phyloP scores from a whole-genome alignment of 2,888 invertebrate species.

The Electrophaes corylata region DNA sequence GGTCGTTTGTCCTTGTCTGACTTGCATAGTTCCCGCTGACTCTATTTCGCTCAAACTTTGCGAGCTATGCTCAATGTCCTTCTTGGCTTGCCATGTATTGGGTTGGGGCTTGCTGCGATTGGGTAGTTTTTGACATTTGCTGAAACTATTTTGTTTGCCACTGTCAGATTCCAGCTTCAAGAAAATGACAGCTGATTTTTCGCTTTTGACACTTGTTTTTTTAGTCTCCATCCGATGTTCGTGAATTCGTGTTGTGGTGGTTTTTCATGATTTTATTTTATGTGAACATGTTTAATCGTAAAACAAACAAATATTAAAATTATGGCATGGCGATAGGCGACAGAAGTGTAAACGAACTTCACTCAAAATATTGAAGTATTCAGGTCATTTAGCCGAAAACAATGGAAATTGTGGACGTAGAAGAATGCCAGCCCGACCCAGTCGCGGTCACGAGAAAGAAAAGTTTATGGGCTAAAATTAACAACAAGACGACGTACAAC shows the following conservation, averaged over 20 bases:
- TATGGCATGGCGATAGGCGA: constrained; percentile 67
- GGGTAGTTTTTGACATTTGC: not conserved
- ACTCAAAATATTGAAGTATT: constrained; percentile 51
- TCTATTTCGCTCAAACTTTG: not conserved
- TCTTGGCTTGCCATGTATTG: not conserved
- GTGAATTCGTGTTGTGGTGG: constrained; percentile 25
- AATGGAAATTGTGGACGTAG: constrained; percentile 80
- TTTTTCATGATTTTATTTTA: constrained; percentile 35
- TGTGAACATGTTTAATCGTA: constrained; percentile 47
- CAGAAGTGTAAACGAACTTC: constrained; percentile 45
- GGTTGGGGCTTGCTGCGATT: not conserved
- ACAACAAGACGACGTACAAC: constrained; percentile 78
- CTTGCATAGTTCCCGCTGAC: not conserved
- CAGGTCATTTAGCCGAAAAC: constrained; percentile 50
- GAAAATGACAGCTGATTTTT: constrained; percentile 19
- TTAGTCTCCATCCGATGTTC: constrained; percentile 34
- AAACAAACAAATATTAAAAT: constrained; percentile 66
- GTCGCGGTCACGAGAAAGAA: constrained; percentile 73
- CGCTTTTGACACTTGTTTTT: constrained; percentile 12
- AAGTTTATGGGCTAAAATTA: constrained; percentile 81
- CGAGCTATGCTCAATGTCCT: not conserved
- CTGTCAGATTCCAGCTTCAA: not conserved
- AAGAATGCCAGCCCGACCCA: constrained; percentile 74
- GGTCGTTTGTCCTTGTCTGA: not conserved
- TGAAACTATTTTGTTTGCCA: not conserved